Evolutionary conservation across 2,888 invertebrate genomes (phyloP), one percentile per base, ranked within the genome.

Genomic region (Drosophila mayaguana): DNA sequence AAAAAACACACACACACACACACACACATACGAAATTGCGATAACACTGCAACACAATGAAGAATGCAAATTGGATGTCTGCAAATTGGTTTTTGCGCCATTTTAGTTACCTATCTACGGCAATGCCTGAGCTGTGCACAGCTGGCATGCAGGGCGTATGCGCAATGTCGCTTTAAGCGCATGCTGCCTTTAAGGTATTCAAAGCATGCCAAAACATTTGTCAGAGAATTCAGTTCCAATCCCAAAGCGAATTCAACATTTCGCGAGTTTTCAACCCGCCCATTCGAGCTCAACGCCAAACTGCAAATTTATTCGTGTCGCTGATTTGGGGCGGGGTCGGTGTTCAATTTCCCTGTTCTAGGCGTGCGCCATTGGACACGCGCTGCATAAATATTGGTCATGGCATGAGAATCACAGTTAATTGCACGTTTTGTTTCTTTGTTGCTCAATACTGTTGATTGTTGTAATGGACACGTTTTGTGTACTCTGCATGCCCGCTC

Each of bases 321-420:
- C 53, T 67, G 74, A 86, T 84, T 81, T 70, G 66, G 69, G 67
- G 46, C 42, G 48, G 28, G 65, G 32, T 28, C 46, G 45, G 20
- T 50, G 38, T 28, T 16, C 18, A 12, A 5, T 18, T 38, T 14
- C 25, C 38, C 28, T 12, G 46, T 45, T 43, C 48, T 72, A 61
- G 70, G 68, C 63, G 69, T 69, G 43, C 68, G 61, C 45, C 70
- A 70, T 68, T 69, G 56, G 72, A 55, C 48, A 59, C 55, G 55
- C 48, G 59, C 63, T 57, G 66, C 73, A 83, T 88, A 81, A 83
- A 78, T 89, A 87, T 75, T 72, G 72, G 72, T 57, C 55, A 59
- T 42, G 45, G 67, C 79, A 81, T 84, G 74, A 87, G 79, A 81
- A 83, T 88, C 85, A 71, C 67, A 80, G 75, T 87, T 86, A 86